Conservation (phyloP, 2,888 invertebrate species). For the Parnassius apollo region DNA sequence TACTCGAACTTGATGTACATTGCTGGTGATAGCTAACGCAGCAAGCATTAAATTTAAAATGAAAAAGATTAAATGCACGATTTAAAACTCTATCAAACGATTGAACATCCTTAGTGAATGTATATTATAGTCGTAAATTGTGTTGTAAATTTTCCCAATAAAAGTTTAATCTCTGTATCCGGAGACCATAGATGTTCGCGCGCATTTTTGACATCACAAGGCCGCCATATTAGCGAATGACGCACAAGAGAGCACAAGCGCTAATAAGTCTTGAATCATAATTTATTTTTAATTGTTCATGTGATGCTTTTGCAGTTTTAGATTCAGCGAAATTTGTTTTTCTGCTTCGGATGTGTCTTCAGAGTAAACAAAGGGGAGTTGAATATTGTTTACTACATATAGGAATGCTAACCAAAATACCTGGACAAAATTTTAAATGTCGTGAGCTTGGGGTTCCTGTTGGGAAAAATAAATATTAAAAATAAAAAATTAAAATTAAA, state of each 20-base stretch:
- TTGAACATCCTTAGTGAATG: conserved; percentile 6
- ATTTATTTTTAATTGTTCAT: conserved; percentile 26
- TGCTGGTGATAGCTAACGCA: no score
- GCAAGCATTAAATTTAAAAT: no score
- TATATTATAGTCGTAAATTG: background rate
- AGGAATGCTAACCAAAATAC: no score
- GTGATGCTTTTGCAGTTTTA: conserved; percentile 15
- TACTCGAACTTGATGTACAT: no score
- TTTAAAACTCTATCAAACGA: no score
- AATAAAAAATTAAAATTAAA: no score
- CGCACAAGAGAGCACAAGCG: conserved; percentile 26
- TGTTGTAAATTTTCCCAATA: conserved; percentile 10
- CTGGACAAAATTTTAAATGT: no score
- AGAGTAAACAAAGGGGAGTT: background rate
- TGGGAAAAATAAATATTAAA: no score
- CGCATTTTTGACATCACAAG: conserved; percentile 47
- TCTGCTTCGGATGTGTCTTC: conserved; percentile 4
- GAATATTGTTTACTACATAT: background rate
- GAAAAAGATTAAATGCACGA: no score
- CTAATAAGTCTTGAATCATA: conserved; percentile 24
- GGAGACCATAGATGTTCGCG: conserved; percentile 35
- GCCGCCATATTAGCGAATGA: conserved; percentile 29
- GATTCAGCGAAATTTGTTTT: conserved; percentile 9
- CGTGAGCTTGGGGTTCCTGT: no score
- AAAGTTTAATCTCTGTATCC: conserved; percentile 8